Evolutionary conservation across 2,113 vertebrate genomes (phyloP).

Genomic region (Orycteropus afer): DNA sequence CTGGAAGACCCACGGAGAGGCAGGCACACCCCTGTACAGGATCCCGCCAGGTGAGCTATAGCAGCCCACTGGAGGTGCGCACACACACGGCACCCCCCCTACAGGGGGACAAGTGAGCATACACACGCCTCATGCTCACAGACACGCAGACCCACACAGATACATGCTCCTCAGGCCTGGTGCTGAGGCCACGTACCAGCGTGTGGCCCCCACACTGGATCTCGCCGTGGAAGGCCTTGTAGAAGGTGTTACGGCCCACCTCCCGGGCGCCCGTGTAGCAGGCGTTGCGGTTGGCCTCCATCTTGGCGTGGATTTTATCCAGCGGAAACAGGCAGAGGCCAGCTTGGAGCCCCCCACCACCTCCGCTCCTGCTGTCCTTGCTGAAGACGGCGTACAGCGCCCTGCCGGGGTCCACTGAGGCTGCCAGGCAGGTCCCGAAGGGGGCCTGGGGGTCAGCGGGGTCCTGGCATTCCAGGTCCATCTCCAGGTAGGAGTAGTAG

Average conservation of each 20-base stretch:
- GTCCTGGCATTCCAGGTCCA: slow-evolving; percentile 91
- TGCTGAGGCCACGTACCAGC: slow-evolving; percentile 64
- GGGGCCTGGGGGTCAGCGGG: background rate
- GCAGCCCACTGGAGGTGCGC: background rate
- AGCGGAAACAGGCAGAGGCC: slow-evolving; percentile 95
- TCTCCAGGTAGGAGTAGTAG: slow-evolving; percentile 97
- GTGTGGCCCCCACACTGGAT: slow-evolving; percentile 75
- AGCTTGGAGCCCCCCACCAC: slow-evolving; percentile 71
- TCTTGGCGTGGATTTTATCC: slow-evolving; percentile 86
- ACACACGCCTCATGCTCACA: accelerated
- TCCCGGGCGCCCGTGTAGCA: slow-evolving; percentile 88
- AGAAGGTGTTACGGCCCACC: slow-evolving; percentile 81
- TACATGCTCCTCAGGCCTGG: background rate
- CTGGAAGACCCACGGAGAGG: background rate
- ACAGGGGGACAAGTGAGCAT: too few relatives aligned
- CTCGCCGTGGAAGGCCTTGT: slow-evolving; percentile 90
- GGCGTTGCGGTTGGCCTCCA: slow-evolving; percentile 88
- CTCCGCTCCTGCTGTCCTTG: slow-evolving; percentile 84
- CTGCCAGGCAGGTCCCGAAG: slow-evolving; percentile 92
- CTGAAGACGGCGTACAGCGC: slow-evolving; percentile 93
- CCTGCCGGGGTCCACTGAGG: slow-evolving; percentile 85
- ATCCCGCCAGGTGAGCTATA: background rate
- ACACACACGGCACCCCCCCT: accelerated
- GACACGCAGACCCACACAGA: background rate
- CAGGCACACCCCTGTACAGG: background rate